Base-by-base conservation (phyloP, 2,797 vertebrate genomes). In the Cossypha heuglini region DNA sequence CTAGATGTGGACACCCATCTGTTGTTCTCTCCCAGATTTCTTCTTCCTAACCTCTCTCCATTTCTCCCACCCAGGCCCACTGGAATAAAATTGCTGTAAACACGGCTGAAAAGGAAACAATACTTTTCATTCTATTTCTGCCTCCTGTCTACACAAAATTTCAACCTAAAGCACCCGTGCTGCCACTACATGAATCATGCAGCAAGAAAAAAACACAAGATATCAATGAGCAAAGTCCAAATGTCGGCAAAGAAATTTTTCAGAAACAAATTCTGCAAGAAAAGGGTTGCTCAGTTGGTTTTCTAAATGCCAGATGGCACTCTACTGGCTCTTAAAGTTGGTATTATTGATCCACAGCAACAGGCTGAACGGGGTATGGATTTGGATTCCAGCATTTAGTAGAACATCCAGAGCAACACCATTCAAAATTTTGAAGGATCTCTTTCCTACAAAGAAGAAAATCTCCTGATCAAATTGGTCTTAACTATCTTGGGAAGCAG, bases 1-100 rank as follows among this genome's bases (percentile, higher is more conserved):
- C 15, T 31, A 28, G 20, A 46, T 42, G 10, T 4, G 18, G 40
- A 61, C 29, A 58, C 4, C 0, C 0, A 57, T 22, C 37, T n/a
- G 2, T 10, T 63, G 18, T 24, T 66, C 15, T 80, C 22, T 63
- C 52, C 10, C 29, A 59, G 29, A 28, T 20, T 72, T 2, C 5
- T 43, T 54, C 25, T 17, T 62, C 24, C 51, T 46, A 48, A 48
- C 25, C 19, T 48, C 43, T 51, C 10, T 24, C 28, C 13, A 11
- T 31, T 68, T 91, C 37, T 88, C 8, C 15, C 43, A 62, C 25
- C 15, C 45, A 45, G 1, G 10, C 40, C 45, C 42, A 42, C 24
- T n/a, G 40, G 9, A 86, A 6, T 48, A 46, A 76, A 92, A 77
- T 3, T 37, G 11, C 35, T 25, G 5, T 22, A 79, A 69, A 46